Percentiles rank a stretch among this genome's conserved stretches.
phyloP scores from a whole-genome alignment of 2,797 vertebrate genomes.

The Aplochiton taeniatus region DNA sequence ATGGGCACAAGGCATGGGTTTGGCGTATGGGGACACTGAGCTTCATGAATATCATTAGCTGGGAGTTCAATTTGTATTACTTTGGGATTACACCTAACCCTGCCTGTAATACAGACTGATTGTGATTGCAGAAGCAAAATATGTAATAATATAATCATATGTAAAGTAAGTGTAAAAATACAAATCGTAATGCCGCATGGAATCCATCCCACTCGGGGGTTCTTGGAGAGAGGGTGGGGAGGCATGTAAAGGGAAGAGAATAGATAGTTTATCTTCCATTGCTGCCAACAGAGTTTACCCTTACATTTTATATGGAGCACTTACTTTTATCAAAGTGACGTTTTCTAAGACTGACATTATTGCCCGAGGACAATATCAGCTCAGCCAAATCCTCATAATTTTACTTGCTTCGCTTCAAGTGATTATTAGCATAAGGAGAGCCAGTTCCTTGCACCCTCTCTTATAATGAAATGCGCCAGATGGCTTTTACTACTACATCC shows the following conservation, averaged over 20 bases:
- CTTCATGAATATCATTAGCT: slow-evolving; percentile 77
- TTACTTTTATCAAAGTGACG: slow-evolving; percentile 15
- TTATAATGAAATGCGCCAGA: slow-evolving; percentile 56
- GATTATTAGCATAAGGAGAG: slow-evolving; percentile 26
- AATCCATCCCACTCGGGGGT: slow-evolving; percentile 50
- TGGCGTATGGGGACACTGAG: slow-evolving; percentile 55
- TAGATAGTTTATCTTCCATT: slow-evolving; percentile 9
- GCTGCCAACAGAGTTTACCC: slow-evolving; percentile 12
- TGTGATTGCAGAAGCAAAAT: slow-evolving; percentile 67
- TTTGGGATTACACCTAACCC: slow-evolving; percentile 73
- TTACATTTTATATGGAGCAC: neutral
- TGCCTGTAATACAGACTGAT: slow-evolving; percentile 65
- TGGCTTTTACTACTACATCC: slow-evolving; percentile 67
- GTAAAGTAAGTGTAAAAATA: slow-evolving; percentile 76
- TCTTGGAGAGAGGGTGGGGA: slow-evolving; percentile 37
- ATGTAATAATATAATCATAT: slow-evolving; percentile 73
- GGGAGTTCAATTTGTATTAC: slow-evolving; percentile 71
- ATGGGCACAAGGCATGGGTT: slow-evolving; percentile 64
- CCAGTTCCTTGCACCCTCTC: slow-evolving; percentile 42
- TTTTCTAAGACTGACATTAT: slow-evolving; percentile 29
- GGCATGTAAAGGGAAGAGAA: slow-evolving; percentile 4
- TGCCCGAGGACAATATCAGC: slow-evolving; percentile 23
- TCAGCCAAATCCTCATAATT: slow-evolving; percentile 25
- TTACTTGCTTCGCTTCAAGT: slow-evolving; percentile 35
- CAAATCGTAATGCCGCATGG: slow-evolving; percentile 64